phyloP scores from a whole-genome alignment of 2,797 vertebrate species.

The Bucorvus abyssinicus region DNA sequence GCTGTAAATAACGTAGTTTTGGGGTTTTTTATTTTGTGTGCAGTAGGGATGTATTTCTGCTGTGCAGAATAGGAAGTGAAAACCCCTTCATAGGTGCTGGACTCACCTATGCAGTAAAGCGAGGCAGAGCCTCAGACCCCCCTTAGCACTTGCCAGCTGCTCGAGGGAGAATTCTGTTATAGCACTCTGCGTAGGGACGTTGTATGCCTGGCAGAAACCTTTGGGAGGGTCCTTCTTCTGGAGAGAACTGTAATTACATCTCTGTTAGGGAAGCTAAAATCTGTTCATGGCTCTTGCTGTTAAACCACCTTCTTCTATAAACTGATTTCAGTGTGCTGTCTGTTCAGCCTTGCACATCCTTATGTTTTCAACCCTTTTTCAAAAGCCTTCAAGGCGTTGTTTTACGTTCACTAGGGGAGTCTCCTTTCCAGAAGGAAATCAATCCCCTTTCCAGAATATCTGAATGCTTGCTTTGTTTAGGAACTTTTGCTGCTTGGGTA shows the following conservation, averaged over 20 bases:
- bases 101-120: too few relatives aligned
- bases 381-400: not conserved
- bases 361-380: not conserved
- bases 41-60: too few relatives aligned
- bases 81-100: too few relatives aligned
- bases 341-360: not conserved
- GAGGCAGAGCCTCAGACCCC: too few relatives aligned
- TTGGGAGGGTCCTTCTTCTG: not conserved
- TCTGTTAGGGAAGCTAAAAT: not conserved
- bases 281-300: not conserved
- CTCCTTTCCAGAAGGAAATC: not conserved
- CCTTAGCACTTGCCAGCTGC: too few relatives aligned
- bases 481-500: not conserved
- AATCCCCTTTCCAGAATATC: not conserved
- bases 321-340: not conserved
- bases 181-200: fast-evolving
- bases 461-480: not conserved
- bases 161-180: not conserved
- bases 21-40: not conserved
- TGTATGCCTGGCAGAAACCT: not conserved
- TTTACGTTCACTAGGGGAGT: not conserved
- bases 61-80: not conserved
- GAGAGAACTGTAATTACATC: not conserved
- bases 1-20: not conserved
- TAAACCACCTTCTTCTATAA: not conserved